Conservation (phyloP, 2,888 invertebrate genomes). For the Portevinia maculata region DNA sequence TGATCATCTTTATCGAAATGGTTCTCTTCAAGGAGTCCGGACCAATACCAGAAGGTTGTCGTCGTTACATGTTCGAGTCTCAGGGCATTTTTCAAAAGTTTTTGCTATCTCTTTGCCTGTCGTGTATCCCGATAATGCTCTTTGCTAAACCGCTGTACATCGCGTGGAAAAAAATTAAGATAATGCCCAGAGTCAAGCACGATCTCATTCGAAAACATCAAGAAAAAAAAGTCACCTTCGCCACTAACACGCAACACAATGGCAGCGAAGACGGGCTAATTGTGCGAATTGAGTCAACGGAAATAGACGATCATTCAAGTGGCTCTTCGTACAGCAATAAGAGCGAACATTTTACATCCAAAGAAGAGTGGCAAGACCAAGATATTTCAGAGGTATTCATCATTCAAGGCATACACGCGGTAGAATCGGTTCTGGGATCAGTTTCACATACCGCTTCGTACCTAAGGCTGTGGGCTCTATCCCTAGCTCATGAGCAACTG, state of each 20-base stretch:
- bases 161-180: conserved; percentile 81
- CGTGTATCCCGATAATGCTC: conserved; percentile 96
- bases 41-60: conserved; percentile 81
- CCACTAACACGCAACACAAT: background rate
- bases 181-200: background rate
- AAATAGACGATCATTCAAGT: background rate
- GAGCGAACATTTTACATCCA: conserved; percentile 83
- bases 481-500: conserved; percentile 95
- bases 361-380: conserved; percentile 84
- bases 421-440: conserved; percentile 89
- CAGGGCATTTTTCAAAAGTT: conserved; percentile 89
- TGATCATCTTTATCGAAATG: conserved; percentile 91
- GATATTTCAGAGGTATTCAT: conserved; percentile 92
- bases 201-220: background rate
- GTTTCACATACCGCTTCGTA: conserved; percentile 99
- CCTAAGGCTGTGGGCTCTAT: conserved; percentile 98
- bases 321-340: background rate
- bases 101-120: conserved; percentile 89
- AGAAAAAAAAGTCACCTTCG: background rate
- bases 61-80: conserved; percentile 86
- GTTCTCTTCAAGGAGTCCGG: conserved; percentile 85
- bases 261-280: background rate
- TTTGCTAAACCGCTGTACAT: conserved; percentile 94
- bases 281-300: background rate
- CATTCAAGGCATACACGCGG: conserved; percentile 91